Conservation (phyloP, 1,140 invertebrate genomes). For the Drosophila baimaii region DNA sequence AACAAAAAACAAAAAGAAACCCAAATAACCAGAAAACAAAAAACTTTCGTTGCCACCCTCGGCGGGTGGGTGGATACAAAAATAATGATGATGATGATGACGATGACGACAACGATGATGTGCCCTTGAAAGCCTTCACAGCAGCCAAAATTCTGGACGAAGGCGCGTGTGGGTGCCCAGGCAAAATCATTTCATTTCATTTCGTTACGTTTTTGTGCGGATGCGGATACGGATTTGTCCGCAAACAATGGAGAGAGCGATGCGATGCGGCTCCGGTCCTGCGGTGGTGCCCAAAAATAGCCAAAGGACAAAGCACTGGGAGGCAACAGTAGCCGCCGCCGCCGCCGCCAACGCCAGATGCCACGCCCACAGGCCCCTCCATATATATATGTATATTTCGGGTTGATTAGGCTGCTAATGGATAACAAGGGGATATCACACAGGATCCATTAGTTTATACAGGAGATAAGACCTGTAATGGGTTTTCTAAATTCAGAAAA, state of each 20-base stretch:
- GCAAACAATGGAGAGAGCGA: slow-evolving; percentile 34
- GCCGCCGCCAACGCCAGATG: slow-evolving; percentile 1
- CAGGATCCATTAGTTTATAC: not conserved
- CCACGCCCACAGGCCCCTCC: slow-evolving; percentile 9
- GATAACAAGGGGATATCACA: not conserved
- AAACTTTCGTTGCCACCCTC: slow-evolving; percentile 51
- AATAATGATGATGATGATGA: slow-evolving; percentile 51
- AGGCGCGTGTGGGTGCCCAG: slow-evolving; percentile 21
- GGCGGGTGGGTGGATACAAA: slow-evolving; percentile 22
- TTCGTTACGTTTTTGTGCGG: slow-evolving; percentile 41
- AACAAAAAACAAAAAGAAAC: slow-evolving; percentile 23
- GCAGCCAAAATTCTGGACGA: slow-evolving; percentile 24
- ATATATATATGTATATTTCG: too few species aligned
- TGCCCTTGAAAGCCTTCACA: slow-evolving; percentile 60
- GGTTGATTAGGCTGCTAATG: slow-evolving; percentile 32
- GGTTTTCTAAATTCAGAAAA: not conserved
- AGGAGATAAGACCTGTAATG: not conserved
- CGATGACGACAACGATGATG: slow-evolving; percentile 8
- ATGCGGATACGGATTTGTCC: slow-evolving; percentile 24
- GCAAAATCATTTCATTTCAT: slow-evolving; percentile 44
- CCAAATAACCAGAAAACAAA: slow-evolving; percentile 16
- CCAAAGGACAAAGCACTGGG: slow-evolving; percentile 33
- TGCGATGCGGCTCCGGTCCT: not conserved
- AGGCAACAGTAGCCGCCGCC: slow-evolving; percentile 8
- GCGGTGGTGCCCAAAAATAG: slow-evolving; percentile 35